Conservation (phyloP, 2,888 invertebrate species). For the Synergus umbraculus region DNA sequence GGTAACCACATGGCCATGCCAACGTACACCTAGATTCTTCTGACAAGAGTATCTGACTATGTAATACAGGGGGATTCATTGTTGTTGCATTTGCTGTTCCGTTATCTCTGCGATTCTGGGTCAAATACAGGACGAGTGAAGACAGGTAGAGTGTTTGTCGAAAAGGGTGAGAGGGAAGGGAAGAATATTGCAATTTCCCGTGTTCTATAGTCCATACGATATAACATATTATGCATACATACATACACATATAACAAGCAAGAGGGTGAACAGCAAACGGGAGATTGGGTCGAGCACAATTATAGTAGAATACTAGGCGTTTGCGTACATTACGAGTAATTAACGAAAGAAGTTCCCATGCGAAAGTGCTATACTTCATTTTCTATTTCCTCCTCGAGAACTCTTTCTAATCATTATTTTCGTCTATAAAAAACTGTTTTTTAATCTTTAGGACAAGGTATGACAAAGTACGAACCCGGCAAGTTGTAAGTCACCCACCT, state of each 20-base stretch:
- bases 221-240: not conserved
- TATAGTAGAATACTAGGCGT: slow-evolving; percentile 52
- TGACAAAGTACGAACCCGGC: not conserved
- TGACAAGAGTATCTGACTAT: slow-evolving; percentile 33
- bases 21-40: slow-evolving; percentile 46
- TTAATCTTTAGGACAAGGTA: slow-evolving; percentile 2
- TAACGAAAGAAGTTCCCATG: slow-evolving; percentile 39
- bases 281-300: slow-evolving; percentile 52
- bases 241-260: slow-evolving; percentile 14
- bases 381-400: not conserved
- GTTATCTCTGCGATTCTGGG: slow-evolving; percentile 66
- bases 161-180: slow-evolving; percentile 46
- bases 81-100: slow-evolving; percentile 60
- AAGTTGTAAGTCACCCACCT: not conserved
- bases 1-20: not conserved
- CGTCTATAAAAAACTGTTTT: not conserved
- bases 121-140: slow-evolving; percentile 56
- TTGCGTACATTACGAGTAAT: slow-evolving; percentile 49
- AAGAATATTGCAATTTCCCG: slow-evolving; percentile 55
- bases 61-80: slow-evolving; percentile 52
- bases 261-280: slow-evolving; percentile 51
- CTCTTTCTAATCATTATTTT: slow-evolving; percentile 12
- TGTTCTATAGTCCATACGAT: slow-evolving; percentile 46
- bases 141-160: slow-evolving; percentile 18
- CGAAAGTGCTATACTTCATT: slow-evolving; percentile 21